Evolutionary conservation across 2,888 invertebrate species (phyloP).

Genomic region (Drosophila affinis): DNA sequence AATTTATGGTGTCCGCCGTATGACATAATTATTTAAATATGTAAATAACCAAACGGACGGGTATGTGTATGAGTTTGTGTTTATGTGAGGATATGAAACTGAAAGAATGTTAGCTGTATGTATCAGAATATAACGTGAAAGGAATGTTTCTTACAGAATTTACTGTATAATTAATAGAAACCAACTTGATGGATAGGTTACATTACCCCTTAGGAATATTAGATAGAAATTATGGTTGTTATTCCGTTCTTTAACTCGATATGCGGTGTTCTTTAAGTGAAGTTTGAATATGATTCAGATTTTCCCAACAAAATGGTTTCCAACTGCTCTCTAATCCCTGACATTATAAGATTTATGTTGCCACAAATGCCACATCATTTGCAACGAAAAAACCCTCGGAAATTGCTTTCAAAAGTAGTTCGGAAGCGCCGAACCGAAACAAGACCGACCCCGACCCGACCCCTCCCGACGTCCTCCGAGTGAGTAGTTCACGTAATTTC

Average conservation of each 20-base stretch:
- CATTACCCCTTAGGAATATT: background rate
- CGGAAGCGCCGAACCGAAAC: slow-evolving; percentile 21
- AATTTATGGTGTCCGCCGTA: slow-evolving; percentile 28
- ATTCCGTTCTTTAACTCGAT: background rate
- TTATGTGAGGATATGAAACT: slow-evolving; percentile 14
- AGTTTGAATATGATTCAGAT: background rate
- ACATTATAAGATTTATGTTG: background rate
- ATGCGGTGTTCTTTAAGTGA: background rate
- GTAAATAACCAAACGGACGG: background rate
- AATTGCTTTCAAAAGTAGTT: slow-evolving; percentile 11
- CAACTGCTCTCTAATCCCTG: background rate
- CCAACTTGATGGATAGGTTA: background rate
- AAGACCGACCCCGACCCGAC: background rate
- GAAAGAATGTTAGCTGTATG: background rate
- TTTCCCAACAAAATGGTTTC: background rate
- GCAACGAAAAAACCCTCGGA: background rate
- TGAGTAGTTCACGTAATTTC: background rate
- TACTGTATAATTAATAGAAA: background rate
- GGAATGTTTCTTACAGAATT: background rate
- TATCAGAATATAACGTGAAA: background rate
- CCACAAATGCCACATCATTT: background rate
- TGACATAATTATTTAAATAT: slow-evolving; percentile 38
- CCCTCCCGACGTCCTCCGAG: too few relatives aligned
- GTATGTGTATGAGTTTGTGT: background rate
- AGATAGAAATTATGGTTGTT: background rate